These are phyloP conservation scores for Hydractinia echinata DNA, from an alignment of 30 jellyfish, hydroid and myxozoan genomes.

Conservation along the genomic window DNA sequence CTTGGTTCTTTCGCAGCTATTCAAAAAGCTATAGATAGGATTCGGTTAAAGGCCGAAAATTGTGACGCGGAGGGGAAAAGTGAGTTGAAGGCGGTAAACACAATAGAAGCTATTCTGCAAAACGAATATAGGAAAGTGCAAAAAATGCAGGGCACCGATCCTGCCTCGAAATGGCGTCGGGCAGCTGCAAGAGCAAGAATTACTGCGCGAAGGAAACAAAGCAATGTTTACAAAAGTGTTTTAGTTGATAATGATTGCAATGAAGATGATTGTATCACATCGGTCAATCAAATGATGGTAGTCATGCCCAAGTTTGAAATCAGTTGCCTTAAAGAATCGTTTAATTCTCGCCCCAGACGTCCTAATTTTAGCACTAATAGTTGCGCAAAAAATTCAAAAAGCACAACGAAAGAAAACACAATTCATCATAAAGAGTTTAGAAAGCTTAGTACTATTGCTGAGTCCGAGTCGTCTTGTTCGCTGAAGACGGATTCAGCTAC, in stretches of 20 bases:
- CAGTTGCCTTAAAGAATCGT: too few species aligned
- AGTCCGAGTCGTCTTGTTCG: too few species aligned
- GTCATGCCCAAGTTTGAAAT: too few species aligned
- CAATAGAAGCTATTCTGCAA: slow-evolving; percentile 54
- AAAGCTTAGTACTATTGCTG: too few species aligned
- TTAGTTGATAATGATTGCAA: neutral
- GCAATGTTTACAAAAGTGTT: slow-evolving; percentile 11
- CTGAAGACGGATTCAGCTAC: too few species aligned
- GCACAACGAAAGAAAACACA: too few species aligned
- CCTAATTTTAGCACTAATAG: too few species aligned
- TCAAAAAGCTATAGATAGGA: slow-evolving; percentile 70
- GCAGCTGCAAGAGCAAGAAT: slow-evolving; percentile 67
- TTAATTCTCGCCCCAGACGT: too few species aligned
- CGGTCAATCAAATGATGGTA: too few species aligned
- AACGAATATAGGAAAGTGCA: slow-evolving; percentile 52
- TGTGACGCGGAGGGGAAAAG: slow-evolving; percentile 46
- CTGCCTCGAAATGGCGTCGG: slow-evolving; percentile 70
- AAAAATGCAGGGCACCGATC: slow-evolving; percentile 59
- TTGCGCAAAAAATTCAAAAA: too few species aligned
- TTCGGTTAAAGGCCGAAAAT: slow-evolving; percentile 44
- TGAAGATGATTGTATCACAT: neutral
- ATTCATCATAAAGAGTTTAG: too few species aligned
- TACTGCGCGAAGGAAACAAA: slow-evolving; percentile 35
- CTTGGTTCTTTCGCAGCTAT: slow-evolving; percentile 91
- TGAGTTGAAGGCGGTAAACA: slow-evolving; percentile 73